phyloP scores from a whole-genome alignment of 2,113 vertebrate genomes.

The Apteryx owenii region DNA sequence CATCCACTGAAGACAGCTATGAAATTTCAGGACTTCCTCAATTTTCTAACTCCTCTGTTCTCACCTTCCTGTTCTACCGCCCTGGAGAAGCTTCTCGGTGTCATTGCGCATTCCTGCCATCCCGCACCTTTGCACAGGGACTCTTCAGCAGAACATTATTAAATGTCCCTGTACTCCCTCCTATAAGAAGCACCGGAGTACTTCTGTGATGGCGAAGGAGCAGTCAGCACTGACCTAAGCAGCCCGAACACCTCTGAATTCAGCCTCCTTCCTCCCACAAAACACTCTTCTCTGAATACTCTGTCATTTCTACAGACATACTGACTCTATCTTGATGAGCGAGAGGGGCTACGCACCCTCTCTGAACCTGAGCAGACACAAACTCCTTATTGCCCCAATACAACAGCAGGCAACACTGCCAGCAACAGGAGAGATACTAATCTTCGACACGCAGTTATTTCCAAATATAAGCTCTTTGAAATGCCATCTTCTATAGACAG shows the following conservation, averaged over 20 bases:
- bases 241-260: neutral
- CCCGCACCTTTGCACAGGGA: neutral
- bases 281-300: neutral
- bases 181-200: neutral
- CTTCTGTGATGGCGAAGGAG: neutral
- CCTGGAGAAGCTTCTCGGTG: neutral
- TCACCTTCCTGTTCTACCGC: neutral
- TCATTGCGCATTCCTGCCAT: neutral
- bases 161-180: neutral
- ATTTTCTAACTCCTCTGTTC: neutral
- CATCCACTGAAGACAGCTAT: neutral
- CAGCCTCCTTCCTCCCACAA: neutral
- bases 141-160: neutral
- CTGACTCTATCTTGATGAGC: neutral
- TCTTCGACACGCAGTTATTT: neutral
- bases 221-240: neutral
- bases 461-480: neutral
- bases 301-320: neutral
- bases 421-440: neutral
- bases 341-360: neutral
- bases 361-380: neutral
- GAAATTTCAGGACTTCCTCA: neutral
- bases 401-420: neutral
- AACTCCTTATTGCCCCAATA: neutral
- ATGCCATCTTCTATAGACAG: neutral